Percentiles rank a stretch among this genome's conserved stretches.
These are phyloP conservation scores for Leucoraja ocellata DNA, from an alignment of 2,797 vertebrate genomes.

Conservation along the genomic window DNA sequence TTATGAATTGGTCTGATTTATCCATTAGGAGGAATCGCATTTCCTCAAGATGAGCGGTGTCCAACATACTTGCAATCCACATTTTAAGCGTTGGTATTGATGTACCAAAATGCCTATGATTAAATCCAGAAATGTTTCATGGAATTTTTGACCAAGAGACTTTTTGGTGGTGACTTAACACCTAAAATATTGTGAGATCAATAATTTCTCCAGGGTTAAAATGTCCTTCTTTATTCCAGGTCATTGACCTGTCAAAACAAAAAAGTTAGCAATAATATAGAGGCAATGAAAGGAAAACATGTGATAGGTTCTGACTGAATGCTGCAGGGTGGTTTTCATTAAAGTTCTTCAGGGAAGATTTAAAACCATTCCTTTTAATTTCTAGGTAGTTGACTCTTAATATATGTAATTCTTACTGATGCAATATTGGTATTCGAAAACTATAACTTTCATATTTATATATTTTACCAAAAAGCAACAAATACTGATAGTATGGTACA, in stretches of 20 bases:
- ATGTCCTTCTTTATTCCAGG: not conserved
- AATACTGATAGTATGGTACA: not conserved
- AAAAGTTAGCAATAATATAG: not conserved
- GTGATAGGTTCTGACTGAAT: not conserved
- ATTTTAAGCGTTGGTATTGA: no score
- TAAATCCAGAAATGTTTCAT: no score
- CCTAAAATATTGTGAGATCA: no score
- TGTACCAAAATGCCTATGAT: no score
- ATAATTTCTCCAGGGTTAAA: no score
- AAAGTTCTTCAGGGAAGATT: not conserved
- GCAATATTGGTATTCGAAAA: not conserved
- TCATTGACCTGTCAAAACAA: no score
- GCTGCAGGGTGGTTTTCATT: not conserved
- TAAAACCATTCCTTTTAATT: not conserved
- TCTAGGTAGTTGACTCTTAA: not conserved
- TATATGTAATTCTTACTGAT: not conserved
- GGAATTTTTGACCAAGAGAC: no score
- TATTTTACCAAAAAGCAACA: not conserved
- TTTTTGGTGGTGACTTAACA: no score
- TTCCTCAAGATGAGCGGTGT: no score
- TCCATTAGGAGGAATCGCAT: no score
- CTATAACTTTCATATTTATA: not conserved
- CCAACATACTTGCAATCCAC: no score
- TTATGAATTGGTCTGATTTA: no score
- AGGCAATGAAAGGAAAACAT: not conserved